Base-by-base conservation (phyloP, 1,140 invertebrate genomes). In the Lepidurus packardi region DNA sequence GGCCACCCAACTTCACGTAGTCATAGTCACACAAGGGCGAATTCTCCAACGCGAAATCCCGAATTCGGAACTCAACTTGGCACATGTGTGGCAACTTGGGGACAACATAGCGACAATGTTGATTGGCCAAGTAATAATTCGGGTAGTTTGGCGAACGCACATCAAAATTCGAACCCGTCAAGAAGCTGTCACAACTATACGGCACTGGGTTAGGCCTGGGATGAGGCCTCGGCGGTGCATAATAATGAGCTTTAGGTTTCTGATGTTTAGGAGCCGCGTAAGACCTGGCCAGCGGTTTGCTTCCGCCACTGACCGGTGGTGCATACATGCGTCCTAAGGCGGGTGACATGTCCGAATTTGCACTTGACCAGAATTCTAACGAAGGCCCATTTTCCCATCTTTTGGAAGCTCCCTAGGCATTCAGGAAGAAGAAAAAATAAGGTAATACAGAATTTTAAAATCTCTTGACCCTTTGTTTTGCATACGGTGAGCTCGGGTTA, bases 141-240 rank as follows among this genome's bases (percentile, higher is more conserved):
- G 83, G 83, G 76, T 82, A 84, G 75, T 81, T 80, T 0, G 80
- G 80, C 13, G 77, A 79, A 8, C 53, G 9, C 24, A 80, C 43
- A 11, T 41, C 44, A 80, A 80, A 80, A 65, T 21, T 65, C 4
- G 53, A 9, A 21, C 16, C 53, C 4, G 53, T 65, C 13, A 16
- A 13, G 53, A 65, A 21, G 13, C 21, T n/a, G 21, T 65, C 53
- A 21, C 53, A 65, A 21, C 21, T 65, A 16, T 65, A 21, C 53
- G 53, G 21, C 53, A 21, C 21, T 7, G 16, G n/a, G 13, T 65
- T 13, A 65, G 16, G 53, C 5, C 7, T 9, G 16, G 53, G 53
- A 65, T 21, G 53, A 65, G 53, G 53, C 10, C 53, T n/a, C 3
- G 53, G 53, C 53, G 53, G 53, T 65, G 53, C 16, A 16, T 65